phyloP scores from a whole-genome alignment of 2,888 invertebrate genomes.

The Periphyllus acericola region DNA sequence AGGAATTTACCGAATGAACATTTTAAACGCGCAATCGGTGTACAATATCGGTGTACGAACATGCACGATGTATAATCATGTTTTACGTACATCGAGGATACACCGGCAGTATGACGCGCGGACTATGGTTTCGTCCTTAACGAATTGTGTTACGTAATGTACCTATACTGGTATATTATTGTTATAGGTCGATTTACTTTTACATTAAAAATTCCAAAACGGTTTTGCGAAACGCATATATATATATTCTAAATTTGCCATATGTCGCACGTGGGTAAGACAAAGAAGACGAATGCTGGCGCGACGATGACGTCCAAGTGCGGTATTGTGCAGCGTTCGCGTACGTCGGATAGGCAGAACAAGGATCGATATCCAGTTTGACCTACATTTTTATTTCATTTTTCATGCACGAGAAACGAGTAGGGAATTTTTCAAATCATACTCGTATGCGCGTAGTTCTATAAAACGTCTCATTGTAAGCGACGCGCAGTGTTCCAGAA shows the following conservation, averaged over 20 bases:
- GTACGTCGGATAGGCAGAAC: neutral
- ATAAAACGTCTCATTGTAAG: conserved; percentile 13
- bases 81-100: no score
- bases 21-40: no score
- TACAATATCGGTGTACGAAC: no score
- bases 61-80: no score
- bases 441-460: neutral
- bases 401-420: conserved; percentile 14
- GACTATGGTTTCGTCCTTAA: no score
- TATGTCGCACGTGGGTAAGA: neutral
- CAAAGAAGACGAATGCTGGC: neutral
- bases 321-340: neutral
- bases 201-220: neutral
- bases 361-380: conserved; percentile 29
- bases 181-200: no score
- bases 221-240: neutral
- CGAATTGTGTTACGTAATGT: no score
- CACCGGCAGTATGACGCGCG: no score
- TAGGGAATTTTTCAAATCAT: conserved; percentile 13
- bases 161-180: no score
- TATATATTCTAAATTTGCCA: no score
- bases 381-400: conserved; percentile 20
- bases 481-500: no score
- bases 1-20: no score
- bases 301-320: neutral